Evolutionary conservation across 2,888 invertebrate genomes (phyloP), one percentile per base, ranked within the genome.

Genomic region (Drosophila hawaiiensis): DNA sequence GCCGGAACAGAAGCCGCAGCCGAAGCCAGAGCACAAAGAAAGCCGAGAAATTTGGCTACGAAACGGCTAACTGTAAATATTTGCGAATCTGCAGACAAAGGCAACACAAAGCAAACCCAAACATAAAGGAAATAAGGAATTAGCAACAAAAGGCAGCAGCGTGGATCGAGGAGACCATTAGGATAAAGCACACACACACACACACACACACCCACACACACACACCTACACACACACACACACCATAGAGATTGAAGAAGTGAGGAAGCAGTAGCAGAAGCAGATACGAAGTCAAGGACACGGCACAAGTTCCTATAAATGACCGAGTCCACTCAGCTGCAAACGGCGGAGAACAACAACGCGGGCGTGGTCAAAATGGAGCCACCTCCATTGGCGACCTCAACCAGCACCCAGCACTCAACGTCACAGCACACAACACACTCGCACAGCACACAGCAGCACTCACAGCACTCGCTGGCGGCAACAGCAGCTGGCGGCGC

Each of bases 361-460:
- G 92, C 92, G 91, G 93, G 93, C 88, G 93, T 93, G 91, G 92
- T 91, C 80, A 93, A 93, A 93, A 93, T 93, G 93, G 93, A 93
- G 85, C 93, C 93, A 92, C 93, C 93, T 93, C 93, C 93, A 93
- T 87, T 92, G 80, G 83, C 93, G 93, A 94, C 93, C 91, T 93
- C 93, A 91, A 94, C 93, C 91, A 94, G 69, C 89, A 47, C 47
- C 47, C 39, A 39, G 19, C 47, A 47, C 47, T 47, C 47, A 47
- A 47, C 47, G 47, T 47, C 47, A 25, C 47, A 47, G 47, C 47
- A 47, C 16, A 47, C 9, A 16, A 47, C 47, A 19, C 47, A 37
- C 47, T 58, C 82, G 39, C 72, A 75, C 41, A 43, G 31, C 43
- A 69, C 79, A 49, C 56, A 70, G 58, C 66, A 80, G 35, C 82